Conservation (phyloP, 2,113 vertebrate species). For the Scortum barcoo region DNA sequence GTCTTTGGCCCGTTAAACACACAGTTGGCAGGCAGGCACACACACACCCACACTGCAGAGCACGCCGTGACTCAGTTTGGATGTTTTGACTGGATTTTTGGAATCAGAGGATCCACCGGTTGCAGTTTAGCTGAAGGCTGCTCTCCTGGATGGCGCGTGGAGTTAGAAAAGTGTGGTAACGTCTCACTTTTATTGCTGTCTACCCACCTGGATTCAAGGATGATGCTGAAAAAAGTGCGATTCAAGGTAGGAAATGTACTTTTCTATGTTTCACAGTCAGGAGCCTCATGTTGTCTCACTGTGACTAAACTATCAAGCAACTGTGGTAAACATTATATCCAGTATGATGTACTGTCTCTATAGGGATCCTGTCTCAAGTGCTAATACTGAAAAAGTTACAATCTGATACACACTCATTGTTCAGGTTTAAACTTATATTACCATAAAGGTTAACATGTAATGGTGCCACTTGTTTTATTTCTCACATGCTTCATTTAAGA, state of each 20-base stretch:
- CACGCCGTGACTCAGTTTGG: constrained; percentile 23
- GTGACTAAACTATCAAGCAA: background rate
- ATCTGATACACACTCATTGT: background rate
- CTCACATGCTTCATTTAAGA: background rate
- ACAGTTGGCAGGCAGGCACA: constrained; percentile 39
- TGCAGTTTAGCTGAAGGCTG: background rate
- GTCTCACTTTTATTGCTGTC: background rate
- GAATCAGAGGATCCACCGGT: background rate
- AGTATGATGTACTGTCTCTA: background rate
- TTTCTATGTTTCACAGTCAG: background rate
- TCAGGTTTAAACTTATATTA: background rate
- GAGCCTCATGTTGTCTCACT: background rate
- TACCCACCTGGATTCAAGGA: constrained; percentile 10
- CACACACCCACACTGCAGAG: background rate
- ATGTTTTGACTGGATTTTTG: constrained; percentile 39
- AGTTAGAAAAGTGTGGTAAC: constrained; percentile 17
- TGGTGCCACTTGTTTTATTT: too few species aligned
- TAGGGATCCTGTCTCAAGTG: background rate
- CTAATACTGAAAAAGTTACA: background rate
- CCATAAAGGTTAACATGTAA: background rate
- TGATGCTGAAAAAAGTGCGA: constrained; percentile 79
- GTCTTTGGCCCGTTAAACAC: constrained; percentile 63
- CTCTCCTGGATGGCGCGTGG: constrained; percentile 33
- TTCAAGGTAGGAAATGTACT: constrained; percentile 73
- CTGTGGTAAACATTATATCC: background rate